Conservation (phyloP, 2,888 invertebrate species). For the Apamea monoglypha region DNA sequence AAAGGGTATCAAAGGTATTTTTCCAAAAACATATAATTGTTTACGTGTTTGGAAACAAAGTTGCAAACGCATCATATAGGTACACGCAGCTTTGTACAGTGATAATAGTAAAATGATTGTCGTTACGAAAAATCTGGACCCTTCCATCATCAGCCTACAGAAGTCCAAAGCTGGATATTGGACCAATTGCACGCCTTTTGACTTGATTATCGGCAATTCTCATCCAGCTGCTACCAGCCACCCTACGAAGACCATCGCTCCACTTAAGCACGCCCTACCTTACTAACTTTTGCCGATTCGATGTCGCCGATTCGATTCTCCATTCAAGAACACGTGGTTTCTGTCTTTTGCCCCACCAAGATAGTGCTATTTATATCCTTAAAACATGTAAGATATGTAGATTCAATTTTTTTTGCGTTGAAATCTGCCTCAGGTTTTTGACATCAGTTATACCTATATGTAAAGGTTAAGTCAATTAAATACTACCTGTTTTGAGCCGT, state of each 20-base stretch:
- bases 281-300: background rate
- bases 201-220: background rate
- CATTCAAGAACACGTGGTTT: background rate
- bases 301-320: background rate
- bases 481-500: background rate
- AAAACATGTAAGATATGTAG: background rate
- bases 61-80: background rate
- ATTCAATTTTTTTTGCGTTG: slow-evolving; percentile 3
- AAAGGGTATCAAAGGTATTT: too few relatives aligned
- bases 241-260: background rate
- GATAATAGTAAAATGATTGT: background rate
- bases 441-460: background rate
- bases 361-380: background rate
- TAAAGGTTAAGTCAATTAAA: background rate
- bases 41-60: background rate
- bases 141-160: background rate
- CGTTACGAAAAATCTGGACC: background rate
- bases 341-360: background rate
- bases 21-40: background rate
- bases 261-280: background rate
- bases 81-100: background rate
- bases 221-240: background rate
- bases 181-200: too few relatives aligned
- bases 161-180: background rate
- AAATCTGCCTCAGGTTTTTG: slow-evolving; percentile 8